phyloP scores from a whole-genome alignment of 2,888 invertebrate genomes.

The Dicyrtomina minuta region DNA sequence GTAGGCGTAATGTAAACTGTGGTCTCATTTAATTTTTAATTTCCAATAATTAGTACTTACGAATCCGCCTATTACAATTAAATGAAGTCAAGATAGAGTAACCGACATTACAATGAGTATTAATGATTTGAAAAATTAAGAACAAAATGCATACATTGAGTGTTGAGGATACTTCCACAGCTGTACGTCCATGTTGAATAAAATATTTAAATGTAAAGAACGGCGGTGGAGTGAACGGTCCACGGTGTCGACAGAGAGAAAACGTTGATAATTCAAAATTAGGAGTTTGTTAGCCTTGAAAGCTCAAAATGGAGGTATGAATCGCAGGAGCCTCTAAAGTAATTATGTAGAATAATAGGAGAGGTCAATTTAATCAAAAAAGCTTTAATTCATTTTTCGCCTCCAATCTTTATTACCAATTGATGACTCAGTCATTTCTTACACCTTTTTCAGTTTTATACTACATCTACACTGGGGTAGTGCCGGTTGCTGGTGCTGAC shows the following conservation, averaged over 20 bases:
- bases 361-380: slow-evolving; percentile 37
- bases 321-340: slow-evolving; percentile 32
- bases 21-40: background rate
- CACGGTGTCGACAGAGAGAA: background rate
- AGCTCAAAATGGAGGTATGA: slow-evolving; percentile 31
- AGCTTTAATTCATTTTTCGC: slow-evolving; percentile 35
- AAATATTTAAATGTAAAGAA: too few species aligned
- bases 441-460: slow-evolving; percentile 2
- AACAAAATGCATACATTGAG: too few species aligned
- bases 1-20: too few species aligned
- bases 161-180: too few species aligned
- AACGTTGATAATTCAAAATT: background rate
- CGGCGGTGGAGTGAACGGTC: background rate
- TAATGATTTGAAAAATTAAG: too few species aligned
- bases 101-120: too few species aligned
- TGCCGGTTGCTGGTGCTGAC: slow-evolving; percentile 5
- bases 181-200: too few species aligned
- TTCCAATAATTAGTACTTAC: slow-evolving; percentile 11
- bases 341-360: slow-evolving; percentile 34
- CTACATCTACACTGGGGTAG: too few species aligned
- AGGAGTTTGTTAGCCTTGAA: slow-evolving; percentile 31
- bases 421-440: slow-evolving; percentile 34
- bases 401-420: slow-evolving; percentile 36
- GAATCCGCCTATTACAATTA: too few species aligned
- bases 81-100: too few species aligned